Evolutionary conservation across 2,797 vertebrate species (phyloP), one percentile per base, ranked within the genome.

Genomic region (Acipenser ruthenus): DNA sequence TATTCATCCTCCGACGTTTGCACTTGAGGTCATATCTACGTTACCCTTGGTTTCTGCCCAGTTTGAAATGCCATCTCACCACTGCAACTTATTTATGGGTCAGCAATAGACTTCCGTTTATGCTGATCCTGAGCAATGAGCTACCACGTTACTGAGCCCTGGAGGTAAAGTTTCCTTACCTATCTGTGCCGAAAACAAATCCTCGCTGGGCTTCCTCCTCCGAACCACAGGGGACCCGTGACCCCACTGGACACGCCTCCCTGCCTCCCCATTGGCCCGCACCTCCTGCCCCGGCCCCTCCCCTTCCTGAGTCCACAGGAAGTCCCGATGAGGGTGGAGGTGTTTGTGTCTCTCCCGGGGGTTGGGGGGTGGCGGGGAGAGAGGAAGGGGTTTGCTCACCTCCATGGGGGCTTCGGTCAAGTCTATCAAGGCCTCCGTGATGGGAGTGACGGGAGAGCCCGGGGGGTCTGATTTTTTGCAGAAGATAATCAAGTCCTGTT

Each of bases 171-270:
- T 37, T 1, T 18, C 76, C 85, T 74, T 62, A 90, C 90, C 86
- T 50, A 90, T 83, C 69, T 90, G 89, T 56, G 89, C 81, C 11
- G 80, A 55, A 0, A 78, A 79, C 58, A 88, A 78, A 50, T 85
- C 81, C 1, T 81, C 80, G 62, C 73, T 84, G 49, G 78, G 79
- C 67, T 86, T 81, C 71, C 86, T 84, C 79, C 88, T 80, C 68
- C 81, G 67, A 10, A 86, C 84, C 0, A 6, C 52, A 0, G 52
- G n/a, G 9, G 73, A 69, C 15, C 65, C 72, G 6, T 75, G 79
- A 62, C 75, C 79, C 73, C 65, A 77, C 6, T 59, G 37, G 37
- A 78, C 81, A 6, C 53, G 74, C 59, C 47, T 72, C 23, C 4
- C 23, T 1, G 68, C 8, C 62, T 82, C 84, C 66, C 83, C 83